Evolutionary conservation across 2,888 invertebrate genomes (phyloP).

Genomic region (Trichopoda pennipes): DNA sequence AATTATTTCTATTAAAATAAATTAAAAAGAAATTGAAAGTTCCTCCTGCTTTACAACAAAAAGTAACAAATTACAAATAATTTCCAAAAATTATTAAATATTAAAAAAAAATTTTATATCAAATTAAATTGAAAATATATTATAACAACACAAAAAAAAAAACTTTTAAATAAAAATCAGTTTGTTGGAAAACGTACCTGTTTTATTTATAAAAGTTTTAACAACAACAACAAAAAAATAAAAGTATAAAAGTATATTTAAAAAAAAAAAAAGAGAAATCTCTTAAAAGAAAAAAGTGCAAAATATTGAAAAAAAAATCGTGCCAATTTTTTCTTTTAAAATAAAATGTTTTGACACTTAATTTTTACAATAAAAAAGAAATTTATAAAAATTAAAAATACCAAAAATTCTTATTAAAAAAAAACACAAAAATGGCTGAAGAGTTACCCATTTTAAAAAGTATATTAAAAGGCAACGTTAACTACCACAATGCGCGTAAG

Average conservation of each 20-base stretch:
- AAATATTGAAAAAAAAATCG: constrained; percentile 36
- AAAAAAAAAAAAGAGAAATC: constrained; percentile 51
- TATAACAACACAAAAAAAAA: constrained; percentile 7
- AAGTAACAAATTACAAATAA: constrained; percentile 42
- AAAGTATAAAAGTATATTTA: constrained; percentile 60
- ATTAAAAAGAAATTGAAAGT: constrained; percentile 71
- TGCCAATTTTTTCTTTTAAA: constrained; percentile 55
- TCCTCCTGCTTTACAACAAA: constrained; percentile 73
- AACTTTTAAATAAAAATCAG: constrained; percentile 40
- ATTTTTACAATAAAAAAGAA: constrained; percentile 23
- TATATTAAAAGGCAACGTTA: constrained; percentile 93
- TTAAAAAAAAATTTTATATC: constrained; percentile 23
- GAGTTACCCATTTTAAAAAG: constrained; percentile 95
- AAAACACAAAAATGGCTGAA: constrained; percentile 86
- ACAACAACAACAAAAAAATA: too few species aligned
- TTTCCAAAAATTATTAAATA: constrained; percentile 23
- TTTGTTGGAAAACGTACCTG: constrained; percentile 53
- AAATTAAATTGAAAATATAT: constrained; percentile 24
- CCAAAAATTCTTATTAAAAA: constrained; percentile 24
- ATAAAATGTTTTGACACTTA: constrained; percentile 49
- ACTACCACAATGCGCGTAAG: constrained; percentile 97
- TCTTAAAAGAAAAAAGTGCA: constrained; percentile 34
- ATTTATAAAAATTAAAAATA: too few species aligned
- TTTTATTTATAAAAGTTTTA: constrained; percentile 32
- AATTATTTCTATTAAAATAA: constrained; percentile 31